Conservation (phyloP, 2,888 invertebrate genomes). For the Chydorus sphaericus region DNA sequence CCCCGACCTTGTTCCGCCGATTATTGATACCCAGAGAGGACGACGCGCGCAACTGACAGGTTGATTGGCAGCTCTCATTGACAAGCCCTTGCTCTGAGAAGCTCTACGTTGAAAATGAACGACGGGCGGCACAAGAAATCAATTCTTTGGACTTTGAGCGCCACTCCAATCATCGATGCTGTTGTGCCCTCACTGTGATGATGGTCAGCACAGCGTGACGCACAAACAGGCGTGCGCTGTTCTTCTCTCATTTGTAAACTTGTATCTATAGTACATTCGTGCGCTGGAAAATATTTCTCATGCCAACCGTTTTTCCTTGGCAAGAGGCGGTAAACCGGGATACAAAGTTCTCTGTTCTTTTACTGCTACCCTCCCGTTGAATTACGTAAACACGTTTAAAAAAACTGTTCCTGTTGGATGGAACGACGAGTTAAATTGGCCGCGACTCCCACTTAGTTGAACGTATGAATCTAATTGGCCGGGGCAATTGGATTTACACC, state of each 20-base stretch:
- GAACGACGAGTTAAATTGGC: slow-evolving; percentile 2
- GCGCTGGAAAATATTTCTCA: no score
- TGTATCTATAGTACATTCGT: no score
- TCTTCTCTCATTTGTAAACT: no score
- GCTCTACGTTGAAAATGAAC: background rate
- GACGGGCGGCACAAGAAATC: background rate
- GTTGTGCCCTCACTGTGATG: no score
- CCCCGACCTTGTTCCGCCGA: background rate
- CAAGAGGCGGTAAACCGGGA: no score
- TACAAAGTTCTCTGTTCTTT: no score
- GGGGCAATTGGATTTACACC: slow-evolving; percentile 2
- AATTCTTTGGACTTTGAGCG: background rate
- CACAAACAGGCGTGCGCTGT: no score
- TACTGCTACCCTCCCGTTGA: no score
- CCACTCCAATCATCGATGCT: slow-evolving; percentile 5
- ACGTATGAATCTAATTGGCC: background rate
- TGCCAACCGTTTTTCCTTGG: no score
- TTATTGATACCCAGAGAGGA: background rate
- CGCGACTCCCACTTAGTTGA: background rate
- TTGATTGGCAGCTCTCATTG: slow-evolving; percentile 11
- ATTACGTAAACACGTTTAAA: no score
- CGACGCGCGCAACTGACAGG: slow-evolving; percentile 7
- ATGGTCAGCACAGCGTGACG: slow-evolving; percentile 2
- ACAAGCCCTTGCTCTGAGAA: background rate
- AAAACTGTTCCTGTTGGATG: no score